These are phyloP conservation scores for Oncorhynchus keta DNA, from an alignment of 2,113 vertebrate genomes.

Conservation along the genomic window DNA sequence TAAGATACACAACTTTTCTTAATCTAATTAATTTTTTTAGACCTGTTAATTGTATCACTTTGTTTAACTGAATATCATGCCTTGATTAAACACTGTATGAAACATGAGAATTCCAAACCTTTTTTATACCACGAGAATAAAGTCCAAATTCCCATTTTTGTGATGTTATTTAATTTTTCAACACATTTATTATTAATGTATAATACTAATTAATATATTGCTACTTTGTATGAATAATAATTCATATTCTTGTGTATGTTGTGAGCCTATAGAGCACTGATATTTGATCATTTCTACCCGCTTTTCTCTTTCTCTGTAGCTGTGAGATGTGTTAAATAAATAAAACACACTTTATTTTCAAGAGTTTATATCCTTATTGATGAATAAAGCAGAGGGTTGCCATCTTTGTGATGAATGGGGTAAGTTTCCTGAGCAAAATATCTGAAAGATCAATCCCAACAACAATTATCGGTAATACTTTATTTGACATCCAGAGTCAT, in stretches of 20 bases:
- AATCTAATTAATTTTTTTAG: too few species aligned
- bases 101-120: too few species aligned
- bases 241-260: not conserved
- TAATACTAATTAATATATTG: too few species aligned
- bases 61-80: not conserved
- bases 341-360: not conserved
- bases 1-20: too few species aligned
- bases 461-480: not conserved
- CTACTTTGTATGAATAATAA: not conserved
- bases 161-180: not conserved
- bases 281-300: not conserved
- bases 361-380: constrained; percentile 6
- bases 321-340: not conserved
- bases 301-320: not conserved
- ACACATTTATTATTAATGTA: not conserved
- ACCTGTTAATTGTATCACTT: not conserved
- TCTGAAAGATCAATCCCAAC: not conserved
- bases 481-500: too few species aligned
- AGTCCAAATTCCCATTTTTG: not conserved
- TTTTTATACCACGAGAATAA: not conserved
- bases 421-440: not conserved
- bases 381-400: not conserved
- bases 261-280: not conserved
- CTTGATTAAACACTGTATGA: too few species aligned
- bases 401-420: not conserved